Base-by-base conservation (phyloP, 2,797 vertebrate genomes). In the Natrix natrix region DNA sequence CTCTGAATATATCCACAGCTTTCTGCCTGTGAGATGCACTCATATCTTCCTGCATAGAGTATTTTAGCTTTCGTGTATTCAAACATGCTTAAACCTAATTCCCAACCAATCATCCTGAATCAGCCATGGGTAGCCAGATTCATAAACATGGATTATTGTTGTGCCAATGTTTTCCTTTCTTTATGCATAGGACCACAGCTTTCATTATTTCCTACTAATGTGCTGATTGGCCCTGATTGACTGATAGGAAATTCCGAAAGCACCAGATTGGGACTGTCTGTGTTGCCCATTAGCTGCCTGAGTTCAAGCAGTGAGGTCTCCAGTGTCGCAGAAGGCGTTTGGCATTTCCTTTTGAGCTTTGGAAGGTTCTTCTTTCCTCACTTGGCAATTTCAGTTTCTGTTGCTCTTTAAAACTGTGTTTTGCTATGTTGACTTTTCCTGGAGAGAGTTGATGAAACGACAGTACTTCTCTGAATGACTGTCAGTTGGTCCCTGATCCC, bases 371-470 rank as follows among this genome's bases (percentile, higher is more conserved):
- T 91, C 91, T 89, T 57, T 57, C 16, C 20, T 28, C 48, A 6
- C n/a, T 83, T 55, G 55, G 48, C 16, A 69, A 78, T 88, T 93
- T 48, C 32, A 37, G 13, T 61, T 89, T 91, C 90, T 91, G 63
- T 83, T 63, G n/a, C n/a, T 83, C 90, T 87, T 91, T 88, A 60
- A 87, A 88, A 83, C 86, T 43, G 14, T 37, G 32, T 88, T 88
- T 88, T 48, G 17, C 83, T 37, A 52, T 88, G 43, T 83, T 93
- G 92, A 60, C 55, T 88, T 93, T 91, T 88, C 88, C 48, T 32
- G 10, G 17, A 48, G 66, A 83, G 66, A 89, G 86, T 83, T 57
- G 83, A 89, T 59, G 88, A 61, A 91, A 91, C 16, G 56, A 83
- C 22, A 55, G 86, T 56, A 1, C 63, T 78, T 88, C 22, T 37